A percentile compares a stretch with the other conserved stretches of the same genome.
Conservation (phyloP, 2,113 vertebrate species). For the Tetrax tetrax region DNA sequence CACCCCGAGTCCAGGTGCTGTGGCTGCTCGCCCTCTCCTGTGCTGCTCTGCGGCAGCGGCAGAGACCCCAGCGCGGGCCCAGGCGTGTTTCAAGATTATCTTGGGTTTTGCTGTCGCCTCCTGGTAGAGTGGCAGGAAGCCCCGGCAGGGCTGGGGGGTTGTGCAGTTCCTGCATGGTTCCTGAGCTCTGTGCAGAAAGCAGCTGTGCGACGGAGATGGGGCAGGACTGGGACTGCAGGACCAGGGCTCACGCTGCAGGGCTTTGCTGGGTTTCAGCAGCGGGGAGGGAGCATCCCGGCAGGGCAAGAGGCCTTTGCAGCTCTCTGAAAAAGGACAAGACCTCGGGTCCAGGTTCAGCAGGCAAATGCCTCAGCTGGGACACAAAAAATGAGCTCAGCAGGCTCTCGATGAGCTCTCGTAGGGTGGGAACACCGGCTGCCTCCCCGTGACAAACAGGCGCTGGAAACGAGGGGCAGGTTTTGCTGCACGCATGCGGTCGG, state of each 20-base stretch:
- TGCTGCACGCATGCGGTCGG: rapidly evolving
- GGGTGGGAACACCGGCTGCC: not conserved
- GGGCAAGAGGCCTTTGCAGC: rapidly evolving
- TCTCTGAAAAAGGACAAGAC: not conserved
- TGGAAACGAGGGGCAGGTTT: not conserved
- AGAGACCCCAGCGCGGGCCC: rapidly evolving
- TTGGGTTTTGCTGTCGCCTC: not conserved
- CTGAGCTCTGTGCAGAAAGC: not conserved
- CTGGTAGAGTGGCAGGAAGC: not conserved
- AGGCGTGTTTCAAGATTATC: not conserved
- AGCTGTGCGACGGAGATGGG: rapidly evolving
- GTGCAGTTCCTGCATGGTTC: rapidly evolving
- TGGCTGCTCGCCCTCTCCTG: rapidly evolving
- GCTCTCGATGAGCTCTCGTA: rapidly evolving
- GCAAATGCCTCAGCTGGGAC: not conserved
- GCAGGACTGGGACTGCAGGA: not conserved
- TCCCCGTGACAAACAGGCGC: rapidly evolving
- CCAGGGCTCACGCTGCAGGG: rapidly evolving
- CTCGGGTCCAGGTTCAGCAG: not conserved
- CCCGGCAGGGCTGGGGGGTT: not conserved
- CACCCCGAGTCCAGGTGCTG: not conserved
- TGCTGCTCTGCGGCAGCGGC: rapidly evolving
- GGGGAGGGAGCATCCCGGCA: not conserved
- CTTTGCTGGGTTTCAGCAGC: not conserved
- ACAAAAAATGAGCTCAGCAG: not conserved